Evolutionary conservation across 2,888 invertebrate species (phyloP).

Genomic region (Andricus curvator): DNA sequence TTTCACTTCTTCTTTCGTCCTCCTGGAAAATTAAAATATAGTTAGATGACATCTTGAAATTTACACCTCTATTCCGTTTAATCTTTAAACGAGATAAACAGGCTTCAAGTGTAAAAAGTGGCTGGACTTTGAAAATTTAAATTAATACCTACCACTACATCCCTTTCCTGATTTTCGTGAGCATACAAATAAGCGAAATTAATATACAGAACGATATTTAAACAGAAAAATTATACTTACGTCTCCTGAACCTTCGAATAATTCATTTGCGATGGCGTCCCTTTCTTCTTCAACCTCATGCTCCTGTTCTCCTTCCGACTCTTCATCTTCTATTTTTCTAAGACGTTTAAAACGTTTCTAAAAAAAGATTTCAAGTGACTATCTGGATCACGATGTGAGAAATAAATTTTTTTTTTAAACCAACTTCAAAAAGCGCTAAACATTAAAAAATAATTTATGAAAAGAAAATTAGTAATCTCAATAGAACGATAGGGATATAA

Average conservation of each 20-base stretch:
- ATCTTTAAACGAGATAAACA: too few species aligned
- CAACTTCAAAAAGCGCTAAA: too few species aligned
- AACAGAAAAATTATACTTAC: constrained; percentile 79
- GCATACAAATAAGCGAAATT: constrained; percentile 52
- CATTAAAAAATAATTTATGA: too few species aligned
- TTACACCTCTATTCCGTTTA: too few species aligned
- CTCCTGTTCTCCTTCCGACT: constrained; percentile 92
- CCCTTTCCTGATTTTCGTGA: constrained; percentile 63
- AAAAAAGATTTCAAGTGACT: constrained; percentile 44
- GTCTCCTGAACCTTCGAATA: constrained; percentile 93
- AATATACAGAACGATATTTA: constrained; percentile 38
- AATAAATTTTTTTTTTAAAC: too few species aligned
- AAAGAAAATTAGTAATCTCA: too few species aligned
- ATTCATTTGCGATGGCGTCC: constrained; percentile 93
- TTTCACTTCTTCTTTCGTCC: constrained; percentile 88
- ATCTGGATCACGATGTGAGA: too few species aligned
- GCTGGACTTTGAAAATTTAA: background rate
- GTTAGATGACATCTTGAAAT: background rate
- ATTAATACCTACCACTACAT: constrained; percentile 61
- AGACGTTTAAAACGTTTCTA: constrained; percentile 93
- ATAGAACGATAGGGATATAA: too few species aligned
- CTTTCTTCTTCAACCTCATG: constrained; percentile 88
- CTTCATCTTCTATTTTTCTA: constrained; percentile 91
- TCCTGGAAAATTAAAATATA: constrained; percentile 80
- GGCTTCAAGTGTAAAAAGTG: too few species aligned